Base-by-base conservation (phyloP, 2,113 vertebrate genomes). In the Hypomesus transpacificus region DNA sequence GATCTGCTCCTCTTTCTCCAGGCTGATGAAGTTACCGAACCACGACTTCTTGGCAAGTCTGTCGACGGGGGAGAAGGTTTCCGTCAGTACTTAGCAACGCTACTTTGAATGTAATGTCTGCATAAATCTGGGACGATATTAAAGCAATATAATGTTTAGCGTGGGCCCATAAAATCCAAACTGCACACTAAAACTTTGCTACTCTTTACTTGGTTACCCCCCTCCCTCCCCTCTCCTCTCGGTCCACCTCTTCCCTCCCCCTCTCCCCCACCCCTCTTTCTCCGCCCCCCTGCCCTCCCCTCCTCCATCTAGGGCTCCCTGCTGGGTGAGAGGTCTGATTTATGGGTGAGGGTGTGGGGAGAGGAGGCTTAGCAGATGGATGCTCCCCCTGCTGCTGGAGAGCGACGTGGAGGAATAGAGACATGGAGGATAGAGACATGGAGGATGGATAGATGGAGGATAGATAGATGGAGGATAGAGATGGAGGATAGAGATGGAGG, bases 21-120 rank as follows among this genome's bases (percentile, higher is more conserved):
- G 88, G 88, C 88, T 99, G 91, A 99, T 96, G 87, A 99, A 99
- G 90, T 99, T 99, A 91, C 97, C 97, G 0, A 99, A 99, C 97
- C 97, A 99, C 66, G 97, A 99, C 87, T 98, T 99, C 93, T 99
- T 99, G 94, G 97, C 97, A 91, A 99, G 95, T 91, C 97, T 99
- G 90, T 3, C 16, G 66, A 9, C 28, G 17, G 68, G 46, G 17
- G 24, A 63, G 61, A 63, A 61, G 9, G 39, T 9, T 13, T 9
- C 39, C 9, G 9, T 46, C 39, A 46, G 39, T 9, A 9, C 39
- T 13, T 9, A 13, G 39, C 39, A 46, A 46, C 39, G 7, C 39
- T 9, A 46, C 39, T 46, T 46, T 46, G 39, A 46, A 46, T 7
- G 7, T 9, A 13, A 13, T 46, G 39, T 46, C 39, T 46, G 39